Percentiles rank a stretch among this genome's conserved stretches.
These are phyloP conservation scores for Chelonoidis abingdonii DNA, from an alignment of 2,113 vertebrate species.

Conservation along the genomic window DNA sequence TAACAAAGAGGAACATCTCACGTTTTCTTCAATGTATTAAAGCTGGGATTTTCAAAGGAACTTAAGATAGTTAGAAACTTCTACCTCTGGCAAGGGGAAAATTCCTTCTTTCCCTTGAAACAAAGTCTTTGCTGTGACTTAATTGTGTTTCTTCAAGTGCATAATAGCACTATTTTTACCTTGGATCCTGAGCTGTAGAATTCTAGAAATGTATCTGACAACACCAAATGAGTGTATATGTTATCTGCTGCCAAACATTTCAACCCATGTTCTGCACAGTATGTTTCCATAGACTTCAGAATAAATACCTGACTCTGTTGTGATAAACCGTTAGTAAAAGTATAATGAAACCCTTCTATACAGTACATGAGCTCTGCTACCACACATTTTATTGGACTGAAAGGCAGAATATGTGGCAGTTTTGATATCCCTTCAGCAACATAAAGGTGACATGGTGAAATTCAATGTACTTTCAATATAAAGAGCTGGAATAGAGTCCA, in stretches of 20 bases:
- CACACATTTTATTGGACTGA: constrained; percentile 48
- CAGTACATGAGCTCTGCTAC: background rate
- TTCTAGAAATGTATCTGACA: constrained; percentile 51
- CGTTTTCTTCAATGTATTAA: background rate
- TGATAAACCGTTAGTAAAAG: constrained; percentile 57
- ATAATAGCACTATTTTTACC: background rate
- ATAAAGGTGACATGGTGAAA: constrained; percentile 49
- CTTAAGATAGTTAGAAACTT: background rate
- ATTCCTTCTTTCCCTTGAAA: background rate
- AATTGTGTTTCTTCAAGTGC: background rate
- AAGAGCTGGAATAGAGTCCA: constrained; percentile 34
- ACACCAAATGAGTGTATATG: constrained; percentile 13
- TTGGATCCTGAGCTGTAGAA: background rate
- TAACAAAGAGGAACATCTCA: background rate
- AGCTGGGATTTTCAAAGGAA: background rate
- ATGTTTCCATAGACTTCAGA: constrained; percentile 17
- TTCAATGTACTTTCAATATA: constrained; percentile 43
- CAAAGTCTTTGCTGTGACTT: constrained; percentile 5
- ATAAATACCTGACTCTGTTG: constrained; percentile 14
- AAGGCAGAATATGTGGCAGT: constrained; percentile 53
- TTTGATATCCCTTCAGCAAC: background rate
- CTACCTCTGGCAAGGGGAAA: background rate
- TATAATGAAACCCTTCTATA: constrained; percentile 55
- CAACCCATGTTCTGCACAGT: background rate
- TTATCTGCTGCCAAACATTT: constrained; percentile 34